phyloP scores from a whole-genome alignment of 1,140 invertebrate genomes.

The Caligus rogercresseyi region DNA sequence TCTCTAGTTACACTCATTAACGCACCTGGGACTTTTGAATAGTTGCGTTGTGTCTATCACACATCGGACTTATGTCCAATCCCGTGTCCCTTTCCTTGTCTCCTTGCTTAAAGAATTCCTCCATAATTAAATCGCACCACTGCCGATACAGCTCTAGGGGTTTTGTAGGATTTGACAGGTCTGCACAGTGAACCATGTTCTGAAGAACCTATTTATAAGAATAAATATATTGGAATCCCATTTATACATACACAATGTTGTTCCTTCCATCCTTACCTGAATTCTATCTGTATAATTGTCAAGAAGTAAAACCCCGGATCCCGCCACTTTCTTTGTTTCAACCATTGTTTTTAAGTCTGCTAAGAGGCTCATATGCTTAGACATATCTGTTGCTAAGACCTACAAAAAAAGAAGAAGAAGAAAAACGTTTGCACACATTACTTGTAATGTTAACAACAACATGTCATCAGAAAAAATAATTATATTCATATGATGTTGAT shows the following conservation, averaged over 20 bases:
- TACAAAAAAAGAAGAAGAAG: too few relatives aligned
- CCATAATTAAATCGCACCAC: constrained; percentile 86
- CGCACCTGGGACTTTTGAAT: constrained; percentile 85
- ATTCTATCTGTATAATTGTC: constrained; percentile 98
- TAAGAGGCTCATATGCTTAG: constrained; percentile 94
- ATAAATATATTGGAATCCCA: not conserved
- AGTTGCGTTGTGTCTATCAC: constrained; percentile 80
- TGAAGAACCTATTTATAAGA: constrained; percentile 58
- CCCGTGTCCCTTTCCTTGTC: constrained; percentile 77
- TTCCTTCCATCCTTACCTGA: constrained; percentile 36
- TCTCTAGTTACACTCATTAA: too few relatives aligned
- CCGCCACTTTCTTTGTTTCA: constrained; percentile 93
- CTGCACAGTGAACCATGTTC: constrained; percentile 97
- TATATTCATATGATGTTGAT: too few relatives aligned
- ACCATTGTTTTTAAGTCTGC: constrained; percentile 99
- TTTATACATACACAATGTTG: not conserved
- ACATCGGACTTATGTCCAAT: constrained; percentile 94
- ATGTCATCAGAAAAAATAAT: too few relatives aligned
- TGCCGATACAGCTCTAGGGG: constrained; percentile 73
- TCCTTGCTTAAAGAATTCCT: constrained; percentile 93
- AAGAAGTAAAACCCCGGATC: constrained; percentile 80
- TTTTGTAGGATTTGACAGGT: constrained; percentile 97
- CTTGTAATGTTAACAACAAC: too few relatives aligned
- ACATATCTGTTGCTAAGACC: constrained; percentile 90
- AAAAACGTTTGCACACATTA: too few relatives aligned